Conservation (phyloP, 2,797 vertebrate genomes). For the Cyprinella venusta region DNA sequence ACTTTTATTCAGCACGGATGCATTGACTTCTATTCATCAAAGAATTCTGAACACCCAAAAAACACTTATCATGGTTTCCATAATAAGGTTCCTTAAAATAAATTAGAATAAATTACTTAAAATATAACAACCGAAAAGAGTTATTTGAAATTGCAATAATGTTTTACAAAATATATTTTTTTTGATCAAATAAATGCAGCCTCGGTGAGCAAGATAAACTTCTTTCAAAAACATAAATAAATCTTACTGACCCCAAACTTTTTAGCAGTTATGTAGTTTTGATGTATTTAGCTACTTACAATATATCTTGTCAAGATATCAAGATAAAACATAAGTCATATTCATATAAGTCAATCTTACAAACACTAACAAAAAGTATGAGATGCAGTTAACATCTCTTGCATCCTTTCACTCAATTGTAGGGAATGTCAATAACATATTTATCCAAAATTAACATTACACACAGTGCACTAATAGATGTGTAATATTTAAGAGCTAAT, state of each 20-base stretch:
- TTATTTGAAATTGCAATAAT: not conserved
- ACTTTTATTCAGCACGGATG: not conserved
- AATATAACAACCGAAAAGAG: not conserved
- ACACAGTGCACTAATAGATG: not conserved
- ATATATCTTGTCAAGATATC: not conserved
- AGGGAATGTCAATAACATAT: not conserved
- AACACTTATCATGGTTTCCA: not conserved
- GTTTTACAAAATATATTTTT: not conserved
- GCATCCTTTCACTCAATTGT: not conserved
- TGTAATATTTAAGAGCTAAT: not conserved
- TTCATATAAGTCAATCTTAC: not conserved
- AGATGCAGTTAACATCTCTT: not conserved
- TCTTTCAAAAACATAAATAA: not conserved
- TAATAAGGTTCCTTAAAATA: too few species aligned
- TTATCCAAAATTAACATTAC: slow-evolving; percentile 12
- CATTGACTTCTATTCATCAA: not conserved
- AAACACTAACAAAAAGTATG: not conserved
- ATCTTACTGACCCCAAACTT: not conserved
- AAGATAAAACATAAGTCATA: not conserved
- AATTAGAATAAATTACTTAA: not conserved
- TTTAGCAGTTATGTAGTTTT: not conserved
- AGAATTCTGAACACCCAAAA: too few species aligned
- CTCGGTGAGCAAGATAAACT: not conserved
- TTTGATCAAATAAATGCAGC: not conserved
- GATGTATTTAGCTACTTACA: not conserved